Conservation (phyloP, 2,797 vertebrate species). For the Notolepis coatsorum region DNA sequence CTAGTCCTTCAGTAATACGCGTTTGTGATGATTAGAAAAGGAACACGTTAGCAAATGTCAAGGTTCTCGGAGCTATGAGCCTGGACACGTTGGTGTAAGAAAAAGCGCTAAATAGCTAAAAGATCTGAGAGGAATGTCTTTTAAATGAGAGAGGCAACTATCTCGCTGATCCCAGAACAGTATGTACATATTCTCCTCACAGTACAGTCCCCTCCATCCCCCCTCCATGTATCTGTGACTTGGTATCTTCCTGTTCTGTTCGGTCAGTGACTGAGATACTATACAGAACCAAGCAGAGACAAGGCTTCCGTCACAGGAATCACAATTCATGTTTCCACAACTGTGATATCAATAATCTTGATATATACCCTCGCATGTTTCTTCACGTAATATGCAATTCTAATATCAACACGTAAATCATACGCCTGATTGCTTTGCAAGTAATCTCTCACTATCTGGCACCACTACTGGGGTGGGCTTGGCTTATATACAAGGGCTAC, state of each 20-base stretch:
- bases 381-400: slow-evolving; percentile 34
- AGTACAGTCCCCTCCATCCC: slow-evolving; percentile 15
- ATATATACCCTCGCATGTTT: slow-evolving; percentile 34
- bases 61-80: slow-evolving; percentile 23
- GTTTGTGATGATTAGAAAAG: slow-evolving; percentile 12
- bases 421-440: slow-evolving; percentile 49
- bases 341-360: slow-evolving; percentile 22
- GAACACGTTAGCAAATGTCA: slow-evolving; percentile 14
- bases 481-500: slow-evolving; percentile 53
- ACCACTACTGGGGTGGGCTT: slow-evolving; percentile 40
- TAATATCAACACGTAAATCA: slow-evolving; percentile 38
- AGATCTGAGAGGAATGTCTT: slow-evolving; percentile 62
- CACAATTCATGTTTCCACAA: slow-evolving; percentile 33
- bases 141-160: slow-evolving; percentile 49
- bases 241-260: slow-evolving; percentile 16
- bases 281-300: slow-evolving; percentile 16
- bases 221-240: slow-evolving; percentile 1
- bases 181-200: slow-evolving; percentile 63
- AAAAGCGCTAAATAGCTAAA: slow-evolving; percentile 30
- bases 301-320: slow-evolving; percentile 23
- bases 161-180: slow-evolving; percentile 60
- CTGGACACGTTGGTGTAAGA: slow-evolving; percentile 21
- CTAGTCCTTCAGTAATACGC: slow-evolving; percentile 33
- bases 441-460: slow-evolving; percentile 41
- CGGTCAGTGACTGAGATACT: neutral